These are phyloP conservation scores for Gobiocypris rarus DNA, from an alignment of 2,113 vertebrate genomes.

Conservation along the genomic window DNA sequence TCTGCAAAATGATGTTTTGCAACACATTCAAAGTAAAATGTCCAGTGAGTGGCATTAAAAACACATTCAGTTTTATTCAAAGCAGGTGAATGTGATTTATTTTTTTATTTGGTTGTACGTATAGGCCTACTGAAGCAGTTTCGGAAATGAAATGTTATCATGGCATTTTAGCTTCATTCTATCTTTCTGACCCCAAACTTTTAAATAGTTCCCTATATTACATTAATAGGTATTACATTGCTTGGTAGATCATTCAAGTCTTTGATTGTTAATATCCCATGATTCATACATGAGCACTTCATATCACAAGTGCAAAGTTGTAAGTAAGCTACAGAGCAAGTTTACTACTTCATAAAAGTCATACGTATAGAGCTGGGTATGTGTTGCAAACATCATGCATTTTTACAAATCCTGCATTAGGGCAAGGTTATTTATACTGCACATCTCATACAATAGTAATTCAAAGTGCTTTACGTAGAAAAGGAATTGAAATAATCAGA, in stretches of 20 bases:
- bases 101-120: no score
- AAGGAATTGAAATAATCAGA: no score
- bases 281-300: background rate
- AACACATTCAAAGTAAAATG: background rate
- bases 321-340: background rate
- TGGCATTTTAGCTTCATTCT: background rate
- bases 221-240: no score
- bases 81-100: no score
- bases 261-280: background rate
- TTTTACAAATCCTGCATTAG: background rate
- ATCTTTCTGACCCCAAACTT: no score
- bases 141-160: background rate
- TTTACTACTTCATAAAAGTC: background rate
- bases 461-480: no score
- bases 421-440: no score
- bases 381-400: background rate
- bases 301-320: background rate
- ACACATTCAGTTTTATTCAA: background rate
- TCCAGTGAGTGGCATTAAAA: background rate
- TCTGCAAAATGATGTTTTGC: background rate
- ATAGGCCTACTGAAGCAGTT: no score
- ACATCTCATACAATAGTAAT: no score
- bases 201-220: no score
- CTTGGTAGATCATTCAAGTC: no score
- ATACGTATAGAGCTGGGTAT: background rate